Evolutionary conservation across 2,888 invertebrate genomes (phyloP).

Genomic region (Limenitis camilla): DNA sequence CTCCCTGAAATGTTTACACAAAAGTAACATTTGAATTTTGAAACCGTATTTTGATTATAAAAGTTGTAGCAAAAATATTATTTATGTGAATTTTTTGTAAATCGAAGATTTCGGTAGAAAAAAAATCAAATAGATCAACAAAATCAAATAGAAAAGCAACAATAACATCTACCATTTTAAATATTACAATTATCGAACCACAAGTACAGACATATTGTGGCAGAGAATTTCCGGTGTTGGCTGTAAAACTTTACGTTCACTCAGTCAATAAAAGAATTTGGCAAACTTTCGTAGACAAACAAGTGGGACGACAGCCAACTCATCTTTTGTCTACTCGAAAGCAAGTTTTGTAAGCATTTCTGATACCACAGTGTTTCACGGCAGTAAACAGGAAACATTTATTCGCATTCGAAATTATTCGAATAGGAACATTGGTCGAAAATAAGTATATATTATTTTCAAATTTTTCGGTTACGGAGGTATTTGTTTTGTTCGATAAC

Average conservation of each 20-base stretch:
- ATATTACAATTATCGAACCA: conserved; percentile 27
- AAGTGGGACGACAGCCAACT: conserved; percentile 71
- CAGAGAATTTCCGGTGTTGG: conserved; percentile 42
- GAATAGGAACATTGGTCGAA: neutral
- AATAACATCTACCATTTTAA: too few relatives aligned
- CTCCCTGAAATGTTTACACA: conserved; percentile 47
- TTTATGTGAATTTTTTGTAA: neutral
- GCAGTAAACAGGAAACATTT: conserved; percentile 34
- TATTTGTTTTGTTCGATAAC: too few relatives aligned
- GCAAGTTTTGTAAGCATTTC: conserved; percentile 62
- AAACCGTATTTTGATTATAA: neutral
- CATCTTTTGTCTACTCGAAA: conserved; percentile 70
- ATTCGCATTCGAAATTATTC: conserved; percentile 20
- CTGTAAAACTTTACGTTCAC: conserved; percentile 58
- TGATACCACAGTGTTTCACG: conserved; percentile 53
- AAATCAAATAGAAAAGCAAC: too few relatives aligned
- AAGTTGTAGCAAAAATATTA: neutral
- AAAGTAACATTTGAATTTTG: conserved; percentile 24
- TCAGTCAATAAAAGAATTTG: conserved; percentile 72
- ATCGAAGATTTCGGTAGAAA: too few relatives aligned
- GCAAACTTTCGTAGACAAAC: conserved; percentile 72
- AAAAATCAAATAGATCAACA: too few relatives aligned
- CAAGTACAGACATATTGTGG: conserved; percentile 35
- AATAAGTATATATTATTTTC: neutral
- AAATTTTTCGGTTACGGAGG: too few relatives aligned